Percentiles rank a stretch among this genome's conserved stretches.
These are phyloP conservation scores for Pollicipes pollicipes DNA, from an alignment of 1,140 invertebrate species.

Conservation along the genomic window DNA sequence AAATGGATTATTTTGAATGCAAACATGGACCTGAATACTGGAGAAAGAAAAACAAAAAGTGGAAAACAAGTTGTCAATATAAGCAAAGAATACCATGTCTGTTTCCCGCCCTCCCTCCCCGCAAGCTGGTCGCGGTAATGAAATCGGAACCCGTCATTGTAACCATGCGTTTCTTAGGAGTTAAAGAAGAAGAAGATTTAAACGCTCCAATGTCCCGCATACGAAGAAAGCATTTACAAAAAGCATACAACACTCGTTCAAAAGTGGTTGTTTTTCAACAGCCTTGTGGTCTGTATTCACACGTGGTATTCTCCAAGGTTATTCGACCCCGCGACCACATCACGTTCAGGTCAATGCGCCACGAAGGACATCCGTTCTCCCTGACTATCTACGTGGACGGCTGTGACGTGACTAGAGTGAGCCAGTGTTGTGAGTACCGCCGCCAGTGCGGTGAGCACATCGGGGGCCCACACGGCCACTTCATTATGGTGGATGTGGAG, in stretches of 20 bases:
- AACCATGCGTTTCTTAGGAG: background rate
- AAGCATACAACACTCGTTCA: background rate
- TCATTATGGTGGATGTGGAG: slow-evolving; percentile 13
- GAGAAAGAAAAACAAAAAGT: slow-evolving; percentile 1
- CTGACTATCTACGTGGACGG: slow-evolving; percentile 16
- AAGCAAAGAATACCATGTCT: background rate
- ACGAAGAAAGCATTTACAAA: background rate
- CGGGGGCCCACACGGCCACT: slow-evolving; percentile 13
- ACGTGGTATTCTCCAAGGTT: background rate
- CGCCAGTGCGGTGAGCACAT: slow-evolving; percentile 12
- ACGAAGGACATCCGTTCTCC: slow-evolving; percentile 13
- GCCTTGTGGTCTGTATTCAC: background rate
- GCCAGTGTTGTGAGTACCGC: slow-evolving; percentile 15
- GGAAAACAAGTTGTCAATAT: background rate
- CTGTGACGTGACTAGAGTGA: slow-evolving; percentile 12
- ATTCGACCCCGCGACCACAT: slow-evolving; percentile 11
- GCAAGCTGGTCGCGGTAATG: background rate
- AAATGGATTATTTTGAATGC: background rate
- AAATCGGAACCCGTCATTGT: background rate
- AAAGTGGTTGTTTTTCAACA: background rate
- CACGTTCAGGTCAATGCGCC: slow-evolving; percentile 13
- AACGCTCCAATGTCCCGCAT: background rate
- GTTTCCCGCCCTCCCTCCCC: background rate
- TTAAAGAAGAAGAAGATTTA: background rate
- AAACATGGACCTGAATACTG: background rate